These are phyloP conservation scores for Macropus fuliginosus DNA, from an alignment of 2,797 vertebrate genomes.

Conservation along the genomic window DNA sequence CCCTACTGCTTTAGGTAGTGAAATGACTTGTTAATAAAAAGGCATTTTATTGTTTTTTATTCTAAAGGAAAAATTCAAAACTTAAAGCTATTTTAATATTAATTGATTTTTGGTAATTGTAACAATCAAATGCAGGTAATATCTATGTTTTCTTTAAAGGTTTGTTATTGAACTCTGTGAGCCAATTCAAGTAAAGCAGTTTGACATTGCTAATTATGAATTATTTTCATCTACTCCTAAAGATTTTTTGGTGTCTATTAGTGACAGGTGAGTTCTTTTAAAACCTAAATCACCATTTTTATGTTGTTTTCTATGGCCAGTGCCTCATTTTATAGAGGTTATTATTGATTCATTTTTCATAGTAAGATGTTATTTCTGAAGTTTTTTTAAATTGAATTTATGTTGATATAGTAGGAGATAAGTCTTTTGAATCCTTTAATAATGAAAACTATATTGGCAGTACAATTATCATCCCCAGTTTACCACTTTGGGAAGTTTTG, in stretches of 20 bases:
- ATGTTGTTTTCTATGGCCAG: not conserved
- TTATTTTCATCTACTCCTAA: slow-evolving; percentile 99
- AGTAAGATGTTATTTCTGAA: slow-evolving; percentile 32
- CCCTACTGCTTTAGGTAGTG: slow-evolving; percentile 2
- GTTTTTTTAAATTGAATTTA: not conserved
- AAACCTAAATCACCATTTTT: not conserved
- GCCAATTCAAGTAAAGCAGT: slow-evolving; percentile 97
- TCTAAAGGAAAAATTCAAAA: not conserved
- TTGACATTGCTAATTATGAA: slow-evolving; percentile 99
- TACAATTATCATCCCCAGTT: not conserved
- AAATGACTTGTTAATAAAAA: not conserved
- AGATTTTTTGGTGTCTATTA: slow-evolving; percentile 98
- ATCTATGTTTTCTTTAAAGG: slow-evolving; percentile 85
- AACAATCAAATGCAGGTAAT: slow-evolving; percentile 28
- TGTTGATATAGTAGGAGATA: slow-evolving; percentile 23
- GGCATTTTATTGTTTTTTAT: slow-evolving; percentile 37
- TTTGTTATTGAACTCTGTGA: slow-evolving; percentile 99
- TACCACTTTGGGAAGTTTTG: not conserved
- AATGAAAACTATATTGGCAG: slow-evolving; percentile 40
- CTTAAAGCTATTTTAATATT: slow-evolving; percentile 44
- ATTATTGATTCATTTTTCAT: slow-evolving; percentile 45
- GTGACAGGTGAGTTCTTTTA: slow-evolving; percentile 91
- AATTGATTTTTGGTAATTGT: slow-evolving; percentile 3
- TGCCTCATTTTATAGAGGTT: not conserved
- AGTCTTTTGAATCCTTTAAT: slow-evolving; percentile 26